These are phyloP conservation scores for Serrognathus titanus DNA, from an alignment of 2,888 invertebrate species.

Conservation along the genomic window DNA sequence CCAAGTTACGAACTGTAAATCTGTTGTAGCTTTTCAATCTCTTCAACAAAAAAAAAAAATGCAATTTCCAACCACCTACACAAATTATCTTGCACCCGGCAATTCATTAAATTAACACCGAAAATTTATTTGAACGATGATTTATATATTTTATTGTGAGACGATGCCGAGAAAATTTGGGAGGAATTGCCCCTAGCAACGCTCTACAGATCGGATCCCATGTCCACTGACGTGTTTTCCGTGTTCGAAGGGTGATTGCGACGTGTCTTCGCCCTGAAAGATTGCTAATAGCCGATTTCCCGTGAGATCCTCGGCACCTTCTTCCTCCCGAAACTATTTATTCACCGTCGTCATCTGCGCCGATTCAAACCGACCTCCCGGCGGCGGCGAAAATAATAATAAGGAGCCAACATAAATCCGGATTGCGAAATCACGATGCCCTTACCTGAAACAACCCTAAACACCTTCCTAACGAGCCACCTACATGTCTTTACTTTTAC, in stretches of 20 bases:
- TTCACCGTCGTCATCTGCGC: too few relatives aligned
- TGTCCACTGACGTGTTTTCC: slow-evolving; percentile 46
- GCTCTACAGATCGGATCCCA: slow-evolving; percentile 43
- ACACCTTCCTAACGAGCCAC: slow-evolving; percentile 28
- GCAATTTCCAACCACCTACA: too few relatives aligned
- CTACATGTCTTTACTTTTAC: slow-evolving; percentile 33
- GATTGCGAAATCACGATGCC: neutral
- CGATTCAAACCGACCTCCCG: too few relatives aligned
- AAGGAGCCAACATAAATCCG: too few relatives aligned
- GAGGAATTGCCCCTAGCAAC: slow-evolving; percentile 30
- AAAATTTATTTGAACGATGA: neutral
- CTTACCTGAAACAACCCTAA: slow-evolving; percentile 16
- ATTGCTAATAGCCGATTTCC: slow-evolving; percentile 40
- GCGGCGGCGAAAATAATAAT: too few relatives aligned
- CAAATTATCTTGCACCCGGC: too few relatives aligned
- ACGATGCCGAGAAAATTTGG: slow-evolving; percentile 8
- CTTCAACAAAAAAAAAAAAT: neutral
- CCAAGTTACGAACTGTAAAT: slow-evolving; percentile 15
- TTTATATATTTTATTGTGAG: too few relatives aligned
- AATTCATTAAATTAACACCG: too few relatives aligned
- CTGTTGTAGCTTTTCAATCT: slow-evolving; percentile 12
- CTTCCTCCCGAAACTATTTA: too few relatives aligned
- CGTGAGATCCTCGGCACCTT: slow-evolving; percentile 28
- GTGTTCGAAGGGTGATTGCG: slow-evolving; percentile 34
- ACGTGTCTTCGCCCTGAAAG: slow-evolving; percentile 35